Evolutionary conservation across 2,888 invertebrate species (phyloP), one percentile per base, ranked within the genome.

Genomic region (Plebejus anna): DNA sequence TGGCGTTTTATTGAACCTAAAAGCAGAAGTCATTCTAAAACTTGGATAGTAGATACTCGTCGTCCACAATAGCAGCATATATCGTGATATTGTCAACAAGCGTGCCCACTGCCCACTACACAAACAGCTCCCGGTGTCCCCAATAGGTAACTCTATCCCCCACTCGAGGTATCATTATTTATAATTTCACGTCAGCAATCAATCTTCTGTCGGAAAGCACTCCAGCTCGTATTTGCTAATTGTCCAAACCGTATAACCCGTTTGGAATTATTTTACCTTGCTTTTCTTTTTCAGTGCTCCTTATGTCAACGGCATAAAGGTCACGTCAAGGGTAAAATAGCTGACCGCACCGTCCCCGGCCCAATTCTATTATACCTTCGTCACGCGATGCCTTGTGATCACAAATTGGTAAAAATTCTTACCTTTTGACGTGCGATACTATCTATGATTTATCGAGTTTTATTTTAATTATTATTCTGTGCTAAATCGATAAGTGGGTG

Each of bases 181-280:
- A 92, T 91, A 91, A 92, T 92, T 89, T 88, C 86, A 87, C 87
- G 83, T 83, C 82, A 81, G 83, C 90, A 85, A 93, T 93, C 92
- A 90, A 93, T 92, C 92, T 88, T 89, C 79, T 81, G 86, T 86
- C 86, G 90, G 92, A 91, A 92, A 89, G 86, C 88, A 90, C 91
- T 91, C 90, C 83, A 87, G 88, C 89, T 85, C 86, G 76, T 72
- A 80, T 77, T 73, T 70, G 36, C 61, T 66, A 72, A 82, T 80
- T 82, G 81, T 80, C 79, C 83, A 80, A 84, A 84, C 71, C 47
- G 32, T 22, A 55, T 55, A 16, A 47, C 47, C 9, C 47, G 55
- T 55, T 55, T 4, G 55, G 55, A 16, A 4, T 55, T 55, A 16
- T 55, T 55, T 55, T 55, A 16, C 55, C 13, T 16, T 16, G 55